Evolutionary conservation across 2,888 invertebrate species (phyloP).

Genomic region (Lycocerus yunnanus): DNA sequence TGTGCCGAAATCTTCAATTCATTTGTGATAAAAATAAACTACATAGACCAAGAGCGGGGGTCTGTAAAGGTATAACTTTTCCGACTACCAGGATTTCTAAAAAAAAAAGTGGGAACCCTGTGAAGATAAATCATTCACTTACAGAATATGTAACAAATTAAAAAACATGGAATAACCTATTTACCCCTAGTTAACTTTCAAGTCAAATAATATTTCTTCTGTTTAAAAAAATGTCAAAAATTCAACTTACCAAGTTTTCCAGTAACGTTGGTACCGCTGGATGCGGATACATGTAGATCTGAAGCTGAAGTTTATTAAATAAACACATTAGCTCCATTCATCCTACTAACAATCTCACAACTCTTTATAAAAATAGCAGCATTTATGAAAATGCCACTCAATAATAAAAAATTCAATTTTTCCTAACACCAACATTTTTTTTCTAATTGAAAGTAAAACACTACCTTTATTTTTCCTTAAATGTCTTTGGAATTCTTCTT

Average conservation of each 20-base stretch:
- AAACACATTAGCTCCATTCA: slow-evolving; percentile 52
- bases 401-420: slow-evolving; percentile 28
- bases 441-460: slow-evolving; percentile 47
- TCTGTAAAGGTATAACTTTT: too few relatives aligned
- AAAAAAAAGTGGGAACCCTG: too few relatives aligned
- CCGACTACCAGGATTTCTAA: too few relatives aligned
- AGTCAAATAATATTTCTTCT: background rate
- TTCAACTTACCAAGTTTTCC: slow-evolving; percentile 86
- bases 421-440: slow-evolving; percentile 14
- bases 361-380: slow-evolving; percentile 19
- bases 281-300: slow-evolving; percentile 54
- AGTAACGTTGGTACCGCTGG: slow-evolving; percentile 77
- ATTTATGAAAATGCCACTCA: slow-evolving; percentile 15
- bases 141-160: background rate
- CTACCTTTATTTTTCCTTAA: slow-evolving; percentile 76
- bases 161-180: background rate
- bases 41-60: too few relatives aligned
- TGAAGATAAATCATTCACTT: too few relatives aligned
- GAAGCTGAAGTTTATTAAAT: slow-evolving; percentile 57
- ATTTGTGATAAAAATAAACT: too few relatives aligned
- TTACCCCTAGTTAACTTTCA: background rate
- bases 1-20: too few relatives aligned
- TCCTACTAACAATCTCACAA: slow-evolving; percentile 52
- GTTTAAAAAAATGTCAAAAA: background rate
- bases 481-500: slow-evolving; percentile 82